Conservation (phyloP, 2,113 vertebrate species). For the Rhinoderma darwinii region DNA sequence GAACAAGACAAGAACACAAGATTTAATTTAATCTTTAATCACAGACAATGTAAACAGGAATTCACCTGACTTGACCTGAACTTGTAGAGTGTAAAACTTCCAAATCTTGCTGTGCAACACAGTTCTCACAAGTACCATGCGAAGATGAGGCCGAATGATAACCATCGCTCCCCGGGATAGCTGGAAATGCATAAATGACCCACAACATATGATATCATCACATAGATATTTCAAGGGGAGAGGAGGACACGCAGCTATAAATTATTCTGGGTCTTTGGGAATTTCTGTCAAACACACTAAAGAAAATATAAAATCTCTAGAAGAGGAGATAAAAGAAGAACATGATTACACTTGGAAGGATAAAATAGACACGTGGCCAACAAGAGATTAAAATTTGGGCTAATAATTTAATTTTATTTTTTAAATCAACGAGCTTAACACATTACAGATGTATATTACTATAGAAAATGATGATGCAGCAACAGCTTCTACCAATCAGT, state of each 20-base stretch:
- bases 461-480: not conserved
- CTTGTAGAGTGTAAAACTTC: not conserved
- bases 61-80: slow-evolving; percentile 40
- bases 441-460: slow-evolving; percentile 1
- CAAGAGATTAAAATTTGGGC: slow-evolving; percentile 75
- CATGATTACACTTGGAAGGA: slow-evolving; percentile 80
- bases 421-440: not conserved
- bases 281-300: slow-evolving; percentile 83
- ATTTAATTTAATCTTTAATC: not conserved
- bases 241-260: slow-evolving; percentile 74
- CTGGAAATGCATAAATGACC: slow-evolving; percentile 71
- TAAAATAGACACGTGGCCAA: slow-evolving; percentile 75
- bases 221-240: slow-evolving; percentile 79
- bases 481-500: not conserved
- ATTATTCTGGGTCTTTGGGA: slow-evolving; percentile 81
- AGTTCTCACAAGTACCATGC: not conserved
- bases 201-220: slow-evolving; percentile 81
- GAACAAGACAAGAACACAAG: not conserved
- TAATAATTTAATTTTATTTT: slow-evolving; percentile 66
- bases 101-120: not conserved
- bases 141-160: slow-evolving; percentile 21
- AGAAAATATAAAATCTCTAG: slow-evolving; percentile 77
- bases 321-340: slow-evolving; percentile 82
- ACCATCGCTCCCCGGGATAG: not conserved
- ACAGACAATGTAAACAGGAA: not conserved